These are phyloP conservation scores for Xylophagus ater DNA, from an alignment of 2,888 invertebrate species.

Conservation along the genomic window DNA sequence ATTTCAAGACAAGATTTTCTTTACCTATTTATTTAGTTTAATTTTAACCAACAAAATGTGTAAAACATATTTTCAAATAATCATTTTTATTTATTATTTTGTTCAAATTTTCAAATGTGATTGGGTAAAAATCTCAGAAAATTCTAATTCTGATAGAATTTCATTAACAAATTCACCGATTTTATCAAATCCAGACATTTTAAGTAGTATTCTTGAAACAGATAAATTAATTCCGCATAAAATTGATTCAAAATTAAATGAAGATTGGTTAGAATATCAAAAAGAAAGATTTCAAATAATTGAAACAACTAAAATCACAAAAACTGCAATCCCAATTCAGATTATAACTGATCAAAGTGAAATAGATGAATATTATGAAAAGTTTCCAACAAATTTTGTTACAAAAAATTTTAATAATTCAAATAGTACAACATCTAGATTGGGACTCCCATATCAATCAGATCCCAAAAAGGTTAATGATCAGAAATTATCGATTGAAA, in stretches of 20 bases:
- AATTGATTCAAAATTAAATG: constrained; percentile 25
- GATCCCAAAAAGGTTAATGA: not conserved
- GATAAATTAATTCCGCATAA: not conserved
- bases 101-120: too few species aligned
- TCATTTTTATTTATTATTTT: too few species aligned
- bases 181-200: too few species aligned
- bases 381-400: constrained; percentile 3
- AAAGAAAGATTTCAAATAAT: constrained; percentile 27
- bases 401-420: constrained; percentile 4
- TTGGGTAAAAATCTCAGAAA: too few species aligned
- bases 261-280: constrained; percentile 34
- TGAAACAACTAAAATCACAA: not conserved
- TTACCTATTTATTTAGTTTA: too few species aligned
- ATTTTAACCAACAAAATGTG: too few species aligned
- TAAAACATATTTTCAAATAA: too few species aligned
- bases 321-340: not conserved
- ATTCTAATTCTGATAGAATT: too few species aligned
- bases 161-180: too few species aligned
- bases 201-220: constrained; percentile 4
- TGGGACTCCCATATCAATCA: not conserved
- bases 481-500: not conserved
- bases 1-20: too few species aligned
- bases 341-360: not conserved
- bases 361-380: constrained; percentile 1
- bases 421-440: not conserved